These are phyloP conservation scores for Dryobates pubescens DNA, from an alignment of 2,797 vertebrate species.

Conservation along the genomic window DNA sequence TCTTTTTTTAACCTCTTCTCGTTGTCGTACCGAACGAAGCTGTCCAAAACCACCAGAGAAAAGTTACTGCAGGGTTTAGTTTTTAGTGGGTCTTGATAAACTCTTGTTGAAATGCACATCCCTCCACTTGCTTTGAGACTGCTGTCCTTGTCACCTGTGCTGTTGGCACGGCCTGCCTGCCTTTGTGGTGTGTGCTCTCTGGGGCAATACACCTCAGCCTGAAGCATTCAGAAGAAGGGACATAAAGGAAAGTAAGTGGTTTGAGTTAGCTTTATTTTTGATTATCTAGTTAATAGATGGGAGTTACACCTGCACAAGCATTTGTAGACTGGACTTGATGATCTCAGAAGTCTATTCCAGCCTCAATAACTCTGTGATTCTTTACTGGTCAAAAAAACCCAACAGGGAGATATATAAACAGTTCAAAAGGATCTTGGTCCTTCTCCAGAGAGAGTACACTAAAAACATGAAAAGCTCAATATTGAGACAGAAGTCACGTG, in stretches of 20 bases:
- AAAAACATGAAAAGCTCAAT: background rate
- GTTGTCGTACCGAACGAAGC: accelerated
- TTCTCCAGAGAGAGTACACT: background rate
- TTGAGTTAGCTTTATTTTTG: no score
- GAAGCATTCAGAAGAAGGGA: background rate
- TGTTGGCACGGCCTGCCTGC: background rate
- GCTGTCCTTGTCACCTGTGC: background rate
- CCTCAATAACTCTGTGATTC: no score
- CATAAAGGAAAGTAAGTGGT: background rate
- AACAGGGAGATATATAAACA: background rate
- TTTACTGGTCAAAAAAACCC: background rate
- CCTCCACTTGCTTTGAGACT: background rate
- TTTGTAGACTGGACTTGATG: no score
- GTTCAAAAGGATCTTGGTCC: background rate
- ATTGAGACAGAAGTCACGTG: background rate
- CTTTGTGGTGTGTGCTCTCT: accelerated
- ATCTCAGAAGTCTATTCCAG: no score
- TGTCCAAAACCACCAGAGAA: accelerated
- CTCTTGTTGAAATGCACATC: background rate
- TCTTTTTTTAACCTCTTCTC: accelerated
- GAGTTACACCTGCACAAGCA: no score
- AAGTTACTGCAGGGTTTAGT: background rate
- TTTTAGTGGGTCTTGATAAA: background rate
- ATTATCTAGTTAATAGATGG: no score
- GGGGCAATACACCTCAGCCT: accelerated